Base-by-base conservation (phyloP, 2,888 invertebrate species). In the Anagyrus pseudococci region DNA sequence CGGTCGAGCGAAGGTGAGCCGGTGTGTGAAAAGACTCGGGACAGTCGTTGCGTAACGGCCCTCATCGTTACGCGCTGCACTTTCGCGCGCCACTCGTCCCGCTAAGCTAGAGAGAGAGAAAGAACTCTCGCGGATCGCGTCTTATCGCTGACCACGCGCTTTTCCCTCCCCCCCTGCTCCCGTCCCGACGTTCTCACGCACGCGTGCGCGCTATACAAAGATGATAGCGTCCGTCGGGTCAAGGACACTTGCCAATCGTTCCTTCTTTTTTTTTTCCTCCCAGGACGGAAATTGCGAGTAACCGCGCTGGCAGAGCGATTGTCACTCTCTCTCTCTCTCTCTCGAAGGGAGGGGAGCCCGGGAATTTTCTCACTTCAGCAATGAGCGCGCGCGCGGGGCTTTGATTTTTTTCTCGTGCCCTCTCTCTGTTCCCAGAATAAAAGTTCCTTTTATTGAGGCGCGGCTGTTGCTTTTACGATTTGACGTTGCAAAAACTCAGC, bases 211-310 rank as follows among this genome's bases (percentile, higher is more conserved):
- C 13, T 26, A 17, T 49, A 20, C 41, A 13, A n/a, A 13, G 43
- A 15, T 23, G 44, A 43, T 23, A 15, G 33, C 22, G 22, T 10
- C 37, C 48, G 43, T 10, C 59, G 64, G 57, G 61, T 64, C 64
- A 64, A 64, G 61, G 61, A 57, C 61, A 49, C 49, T 49, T 29
- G 46, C 58, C 49, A 54, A 64, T 64, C 52, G n/a, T n/a, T n/a
- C n/a, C n/a, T n/a, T n/a, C n/a, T n/a, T 61, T 64, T 64, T 50
- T 50, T 64, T 53, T 64, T 64, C 57, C 44, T 58, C n/a, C n/a
- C n/a, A n/a, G n/a, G 57, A 54, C 64, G 61, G 56, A 64, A 60
- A 61, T 58, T 64, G 59, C 56, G 48, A 52, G 17, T 37, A 22
- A 19, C 50, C 25, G 40, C n/a, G n/a, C n/a, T n/a, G n/a, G n/a